phyloP scores from a whole-genome alignment of 2,888 invertebrate genomes.

The Mechanitis mazaeus region DNA sequence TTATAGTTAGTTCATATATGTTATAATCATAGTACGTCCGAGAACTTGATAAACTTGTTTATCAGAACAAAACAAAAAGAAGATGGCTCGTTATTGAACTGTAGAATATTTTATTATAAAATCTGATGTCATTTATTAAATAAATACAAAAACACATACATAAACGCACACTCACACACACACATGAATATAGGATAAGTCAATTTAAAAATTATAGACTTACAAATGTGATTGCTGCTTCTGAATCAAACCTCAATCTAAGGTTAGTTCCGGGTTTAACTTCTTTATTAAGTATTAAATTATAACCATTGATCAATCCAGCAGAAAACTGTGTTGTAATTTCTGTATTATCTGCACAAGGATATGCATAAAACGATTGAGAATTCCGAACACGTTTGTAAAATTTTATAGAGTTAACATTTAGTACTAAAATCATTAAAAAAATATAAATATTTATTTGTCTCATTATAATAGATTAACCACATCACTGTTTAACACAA shows the following conservation, averaged over 20 bases:
- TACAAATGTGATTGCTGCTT: constrained; percentile 17
- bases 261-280: constrained; percentile 13
- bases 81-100: too few relatives aligned
- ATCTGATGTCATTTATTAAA: too few relatives aligned
- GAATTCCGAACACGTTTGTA: constrained; percentile 8
- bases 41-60: too few relatives aligned
- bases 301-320: constrained; percentile 18
- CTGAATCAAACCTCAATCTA: constrained; percentile 18
- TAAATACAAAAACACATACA: too few relatives aligned
- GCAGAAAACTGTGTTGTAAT: constrained; percentile 12
- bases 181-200: not conserved
- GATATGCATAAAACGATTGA: not conserved
- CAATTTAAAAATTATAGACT: not conserved
- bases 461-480: constrained; percentile 10
- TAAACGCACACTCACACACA: too few relatives aligned
- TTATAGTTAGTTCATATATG: too few relatives aligned
- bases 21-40: too few relatives aligned
- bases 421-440: constrained; percentile 12
- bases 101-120: not conserved
- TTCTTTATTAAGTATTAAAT: constrained; percentile 16
- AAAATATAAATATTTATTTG: not conserved
- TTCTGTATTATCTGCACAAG: constrained; percentile 10
- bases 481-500: not conserved
- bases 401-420: constrained; percentile 21
- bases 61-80: too few relatives aligned